A percentile compares a stretch with the other conserved stretches of the same genome.
Evolutionary conservation across 2,888 invertebrate genomes (phyloP).

Genomic region (Himalopsyche tibetana): DNA sequence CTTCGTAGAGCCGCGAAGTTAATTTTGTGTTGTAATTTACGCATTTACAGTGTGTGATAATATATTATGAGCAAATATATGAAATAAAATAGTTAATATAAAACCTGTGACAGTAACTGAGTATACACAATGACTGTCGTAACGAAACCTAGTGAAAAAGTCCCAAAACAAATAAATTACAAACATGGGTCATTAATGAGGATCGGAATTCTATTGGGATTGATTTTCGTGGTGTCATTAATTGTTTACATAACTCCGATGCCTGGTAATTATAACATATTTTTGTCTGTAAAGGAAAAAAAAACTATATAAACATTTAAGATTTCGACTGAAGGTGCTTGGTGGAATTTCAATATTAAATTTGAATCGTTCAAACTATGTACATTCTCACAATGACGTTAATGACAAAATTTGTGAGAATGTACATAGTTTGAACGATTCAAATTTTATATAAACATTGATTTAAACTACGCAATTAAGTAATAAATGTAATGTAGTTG

Average conservation of each 20-base stretch:
- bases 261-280: slow-evolving; percentile 77
- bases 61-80: neutral
- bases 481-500: too few relatives aligned
- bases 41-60: neutral
- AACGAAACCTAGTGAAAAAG: slow-evolving; percentile 31
- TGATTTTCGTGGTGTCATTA: slow-evolving; percentile 81
- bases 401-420: too few relatives aligned
- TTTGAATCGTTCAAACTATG: too few relatives aligned
- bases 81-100: neutral
- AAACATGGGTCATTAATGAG: slow-evolving; percentile 67
- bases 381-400: too few relatives aligned
- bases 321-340: too few relatives aligned
- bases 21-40: neutral
- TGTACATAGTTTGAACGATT: too few relatives aligned
- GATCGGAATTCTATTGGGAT: slow-evolving; percentile 80
- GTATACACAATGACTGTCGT: slow-evolving; percentile 13
- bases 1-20: neutral
- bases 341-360: too few relatives aligned
- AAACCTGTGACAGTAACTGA: neutral
- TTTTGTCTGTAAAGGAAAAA: neutral
- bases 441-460: too few relatives aligned
- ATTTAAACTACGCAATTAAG: too few relatives aligned
- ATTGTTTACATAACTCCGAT: slow-evolving; percentile 84
- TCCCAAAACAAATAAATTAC: neutral
- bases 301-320: too few relatives aligned